These are phyloP conservation scores for Sarcophaga subvicina DNA, from an alignment of 2,888 invertebrate species.

Conservation along the genomic window DNA sequence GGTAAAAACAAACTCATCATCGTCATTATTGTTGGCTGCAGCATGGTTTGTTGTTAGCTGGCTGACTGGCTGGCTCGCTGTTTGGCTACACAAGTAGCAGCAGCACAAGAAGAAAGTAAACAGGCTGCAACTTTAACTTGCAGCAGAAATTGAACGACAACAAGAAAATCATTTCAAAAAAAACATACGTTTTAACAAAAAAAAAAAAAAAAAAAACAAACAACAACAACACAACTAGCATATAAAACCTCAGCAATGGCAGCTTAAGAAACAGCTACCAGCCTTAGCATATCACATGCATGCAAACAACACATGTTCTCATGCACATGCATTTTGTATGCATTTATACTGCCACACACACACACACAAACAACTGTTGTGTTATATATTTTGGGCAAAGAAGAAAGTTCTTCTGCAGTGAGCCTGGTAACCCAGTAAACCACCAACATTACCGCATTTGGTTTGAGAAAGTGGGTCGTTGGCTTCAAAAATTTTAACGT, in stretches of 20 bases:
- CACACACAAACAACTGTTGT: too few relatives aligned
- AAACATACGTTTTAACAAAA: background rate
- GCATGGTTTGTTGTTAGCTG: background rate
- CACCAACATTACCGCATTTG: slow-evolving; percentile 67
- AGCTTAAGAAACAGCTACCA: slow-evolving; percentile 20
- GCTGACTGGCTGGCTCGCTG: slow-evolving; percentile 19
- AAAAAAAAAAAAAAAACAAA: slow-evolving; percentile 13
- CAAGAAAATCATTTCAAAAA: slow-evolving; percentile 12
- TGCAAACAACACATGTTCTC: slow-evolving; percentile 32
- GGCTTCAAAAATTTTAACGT: slow-evolving; percentile 59
- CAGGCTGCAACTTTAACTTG: slow-evolving; percentile 32
- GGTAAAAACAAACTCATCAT: slow-evolving; percentile 48
- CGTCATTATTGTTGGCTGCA: slow-evolving; percentile 26
- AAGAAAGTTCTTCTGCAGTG: slow-evolving; percentile 68
- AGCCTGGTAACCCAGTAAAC: slow-evolving; percentile 69
- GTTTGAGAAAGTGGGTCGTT: slow-evolving; percentile 69
- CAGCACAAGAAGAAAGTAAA: slow-evolving; percentile 29
- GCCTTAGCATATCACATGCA: slow-evolving; percentile 40
- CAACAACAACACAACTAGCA: background rate
- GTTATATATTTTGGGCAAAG: background rate
- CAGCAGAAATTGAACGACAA: slow-evolving; percentile 30
- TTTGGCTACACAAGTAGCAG: slow-evolving; percentile 7
- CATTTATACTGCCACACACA: too few relatives aligned
- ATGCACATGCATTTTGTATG: background rate
- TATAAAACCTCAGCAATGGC: slow-evolving; percentile 18